Evolutionary conservation across 64 coral and sea anemone genomes (phyloP).

Genomic region (Montipora foliosa): DNA sequence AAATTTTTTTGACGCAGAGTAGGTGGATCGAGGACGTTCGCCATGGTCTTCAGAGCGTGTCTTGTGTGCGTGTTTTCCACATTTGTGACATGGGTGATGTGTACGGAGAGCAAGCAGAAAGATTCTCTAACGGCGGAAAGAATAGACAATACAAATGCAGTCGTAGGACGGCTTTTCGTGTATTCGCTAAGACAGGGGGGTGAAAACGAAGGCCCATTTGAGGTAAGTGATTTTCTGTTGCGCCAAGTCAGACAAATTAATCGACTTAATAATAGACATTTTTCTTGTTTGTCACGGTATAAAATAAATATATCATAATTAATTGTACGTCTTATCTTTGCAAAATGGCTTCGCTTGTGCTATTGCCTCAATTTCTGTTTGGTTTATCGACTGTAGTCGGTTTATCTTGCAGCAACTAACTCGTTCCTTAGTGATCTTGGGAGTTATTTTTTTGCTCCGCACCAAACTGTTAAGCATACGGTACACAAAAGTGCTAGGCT

Average conservation of each 20-base stretch:
- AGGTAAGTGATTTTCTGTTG: conserved; percentile 6
- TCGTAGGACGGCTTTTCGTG: conserved; percentile 37
- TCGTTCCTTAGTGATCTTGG: too few species aligned
- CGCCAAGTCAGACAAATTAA: too few species aligned
- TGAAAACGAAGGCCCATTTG: background rate
- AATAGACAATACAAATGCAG: background rate
- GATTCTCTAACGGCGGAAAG: background rate
- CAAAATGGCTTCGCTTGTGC: background rate
- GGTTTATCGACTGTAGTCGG: background rate
- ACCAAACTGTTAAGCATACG: background rate
- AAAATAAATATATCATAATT: background rate
- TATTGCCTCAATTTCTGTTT: background rate
- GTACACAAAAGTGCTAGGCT: too few species aligned
- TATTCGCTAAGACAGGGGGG: background rate
- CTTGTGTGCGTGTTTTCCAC: background rate
- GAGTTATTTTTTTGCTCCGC: background rate
- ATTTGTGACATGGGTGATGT: too few species aligned
- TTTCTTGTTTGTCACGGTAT: background rate
- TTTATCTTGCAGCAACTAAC: background rate
- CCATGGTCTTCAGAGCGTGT: background rate
- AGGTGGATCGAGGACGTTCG: background rate
- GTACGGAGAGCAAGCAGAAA: conserved; percentile 2
- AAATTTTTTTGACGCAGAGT: background rate
- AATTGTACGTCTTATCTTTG: background rate
- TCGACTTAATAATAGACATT: background rate